phyloP scores from a whole-genome alignment of 2,888 invertebrate species.

The Agrochola lota region DNA sequence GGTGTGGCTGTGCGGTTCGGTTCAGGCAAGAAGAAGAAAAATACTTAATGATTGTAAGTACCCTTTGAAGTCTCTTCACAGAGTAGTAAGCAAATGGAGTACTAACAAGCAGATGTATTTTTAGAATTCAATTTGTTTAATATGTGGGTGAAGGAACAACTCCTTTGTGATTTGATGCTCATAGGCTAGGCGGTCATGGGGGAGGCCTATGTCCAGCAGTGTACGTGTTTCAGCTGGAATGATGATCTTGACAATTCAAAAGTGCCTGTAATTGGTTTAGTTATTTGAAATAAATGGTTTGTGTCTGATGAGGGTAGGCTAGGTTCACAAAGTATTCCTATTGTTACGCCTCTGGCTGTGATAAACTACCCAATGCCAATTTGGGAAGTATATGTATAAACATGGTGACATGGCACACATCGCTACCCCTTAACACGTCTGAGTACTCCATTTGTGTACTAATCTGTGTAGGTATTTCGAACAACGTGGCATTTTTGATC shows the following conservation, averaged over 20 bases:
- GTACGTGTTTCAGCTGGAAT: background rate
- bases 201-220: background rate
- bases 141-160: background rate
- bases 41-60: slow-evolving; percentile 3
- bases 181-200: background rate
- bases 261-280: no score
- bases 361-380: background rate
- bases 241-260: no score
- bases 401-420: background rate
- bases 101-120: background rate
- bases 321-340: background rate
- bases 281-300: no score
- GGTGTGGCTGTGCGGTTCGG: background rate
- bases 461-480: background rate
- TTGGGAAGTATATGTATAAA: background rate
- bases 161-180: background rate
- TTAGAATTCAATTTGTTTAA: background rate
- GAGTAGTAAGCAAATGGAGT: slow-evolving; percentile 38
- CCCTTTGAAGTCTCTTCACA: slow-evolving; percentile 3
- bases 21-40: background rate
- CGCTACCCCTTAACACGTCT: accelerated
- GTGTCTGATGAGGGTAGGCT: background rate
- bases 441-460: slow-evolving; percentile 40
- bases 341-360: background rate
- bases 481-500: slow-evolving; percentile 13